Percentiles rank a stretch among this genome's conserved stretches.
These are phyloP conservation scores for Macropus fuliginosus DNA, from an alignment of 2,797 vertebrate species.

Conservation along the genomic window DNA sequence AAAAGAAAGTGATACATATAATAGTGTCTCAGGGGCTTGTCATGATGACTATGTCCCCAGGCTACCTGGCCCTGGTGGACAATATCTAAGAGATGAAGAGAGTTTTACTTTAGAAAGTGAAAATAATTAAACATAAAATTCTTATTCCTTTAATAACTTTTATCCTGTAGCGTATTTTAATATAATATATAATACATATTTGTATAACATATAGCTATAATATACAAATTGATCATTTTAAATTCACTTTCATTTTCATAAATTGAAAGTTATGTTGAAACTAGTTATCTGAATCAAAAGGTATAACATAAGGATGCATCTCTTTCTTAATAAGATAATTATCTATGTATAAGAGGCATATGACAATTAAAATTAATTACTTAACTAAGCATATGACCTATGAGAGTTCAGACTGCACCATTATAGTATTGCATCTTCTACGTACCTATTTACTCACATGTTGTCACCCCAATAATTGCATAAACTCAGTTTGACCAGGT, in stretches of 20 bases:
- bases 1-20: not conserved
- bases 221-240: not conserved
- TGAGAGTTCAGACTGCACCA: not conserved
- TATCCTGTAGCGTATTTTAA: constrained; percentile 42
- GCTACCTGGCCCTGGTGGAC: not conserved
- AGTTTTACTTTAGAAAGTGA: not conserved
- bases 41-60: not conserved
- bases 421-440: not conserved
- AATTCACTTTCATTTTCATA: constrained; percentile 8
- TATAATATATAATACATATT: too few relatives aligned
- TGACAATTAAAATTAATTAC: constrained; percentile 42
- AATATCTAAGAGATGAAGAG: not conserved
- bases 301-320: constrained; percentile 19
- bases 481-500: not conserved
- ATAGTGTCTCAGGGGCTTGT: not conserved
- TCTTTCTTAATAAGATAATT: constrained; percentile 50
- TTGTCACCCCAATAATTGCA: not conserved
- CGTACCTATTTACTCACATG: not conserved
- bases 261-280: constrained; percentile 44
- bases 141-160: constrained; percentile 12
- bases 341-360: constrained; percentile 13
- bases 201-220: too few relatives aligned
- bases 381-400: not conserved
- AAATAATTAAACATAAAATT: constrained; percentile 29
- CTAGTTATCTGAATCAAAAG: constrained; percentile 47